Evolutionary conservation across 2,888 invertebrate species (phyloP), one percentile per base, ranked within the genome.

Genomic region (Megalurothrips usitatus): DNA sequence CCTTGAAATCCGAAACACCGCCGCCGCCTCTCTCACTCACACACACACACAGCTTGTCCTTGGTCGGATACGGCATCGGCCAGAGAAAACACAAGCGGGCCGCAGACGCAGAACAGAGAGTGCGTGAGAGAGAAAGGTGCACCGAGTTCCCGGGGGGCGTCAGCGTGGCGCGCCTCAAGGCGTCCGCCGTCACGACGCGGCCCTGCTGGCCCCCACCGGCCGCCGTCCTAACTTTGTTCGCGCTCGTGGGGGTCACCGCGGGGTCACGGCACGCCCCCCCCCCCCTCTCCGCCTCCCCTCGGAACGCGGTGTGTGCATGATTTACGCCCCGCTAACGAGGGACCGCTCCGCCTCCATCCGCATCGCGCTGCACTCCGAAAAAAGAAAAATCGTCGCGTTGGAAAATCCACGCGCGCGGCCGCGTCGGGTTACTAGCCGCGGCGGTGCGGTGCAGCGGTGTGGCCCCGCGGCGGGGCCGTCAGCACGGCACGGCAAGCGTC

Each of bases 121-220:
- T 43, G 34, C 34, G 34, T 43, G 34, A 43, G 34, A 43, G 34
- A 43, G 34, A 43, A 43, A 43, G 34, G 34, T 43, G 34, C 6
- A 43, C n/a, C n/a, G 34, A 43, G 6, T 43, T 43, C 34, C 58
- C 58, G 19, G 2, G 19, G 2, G 58, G 58, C 58, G 58, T n/a
- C 10, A 10, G 14, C 19, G 52, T 19, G 52, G 14, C 14, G 58
- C 58, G 2, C 58, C 58, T 58, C 68, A 75, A 75, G 68, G 68
- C 68, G 68, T 23, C 68, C 23, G 26, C 68, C 26, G 68, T 75
- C 68, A 75, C 68, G 68, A 68, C n/a, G n/a, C 68, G 68, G 68
- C 23, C 23, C 68, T 4, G 68, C 23, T n/a, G n/a, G n/a, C 12
- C 23, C 23, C 68, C 12, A n/a, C 34, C 14, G 58, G 17, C 58